Evolutionary conservation across 2,888 invertebrate species (phyloP).

Genomic region (Chelonus formosanus): DNA sequence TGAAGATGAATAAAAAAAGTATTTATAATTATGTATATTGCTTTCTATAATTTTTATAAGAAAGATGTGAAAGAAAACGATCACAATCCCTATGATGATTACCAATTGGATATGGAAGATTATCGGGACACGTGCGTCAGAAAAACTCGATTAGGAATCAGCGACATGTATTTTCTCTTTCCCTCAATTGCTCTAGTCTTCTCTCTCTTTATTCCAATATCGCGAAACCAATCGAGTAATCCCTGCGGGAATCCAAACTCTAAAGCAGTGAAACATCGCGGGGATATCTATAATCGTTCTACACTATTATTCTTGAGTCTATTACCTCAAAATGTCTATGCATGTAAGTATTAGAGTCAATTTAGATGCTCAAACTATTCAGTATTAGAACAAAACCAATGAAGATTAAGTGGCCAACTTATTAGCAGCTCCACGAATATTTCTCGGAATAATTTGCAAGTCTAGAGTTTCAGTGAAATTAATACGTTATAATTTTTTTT

Average conservation of each 20-base stretch:
- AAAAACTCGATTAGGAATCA: constrained; percentile 18
- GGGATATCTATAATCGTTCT: constrained; percentile 16
- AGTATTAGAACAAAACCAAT: too few species aligned
- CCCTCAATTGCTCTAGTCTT: neutral
- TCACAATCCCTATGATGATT: neutral
- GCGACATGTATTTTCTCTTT: constrained; percentile 6
- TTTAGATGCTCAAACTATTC: too few species aligned
- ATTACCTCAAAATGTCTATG: neutral
- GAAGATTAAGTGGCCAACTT: too few species aligned
- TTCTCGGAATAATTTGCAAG: too few species aligned
- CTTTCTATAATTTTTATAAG: too few species aligned
- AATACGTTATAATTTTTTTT: too few species aligned
- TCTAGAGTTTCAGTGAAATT: too few species aligned
- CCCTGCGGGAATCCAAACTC: constrained; percentile 19
- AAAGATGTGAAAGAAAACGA: neutral
- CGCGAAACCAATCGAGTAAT: constrained; percentile 23
- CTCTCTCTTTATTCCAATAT: constrained; percentile 15
- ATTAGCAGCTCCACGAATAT: too few species aligned
- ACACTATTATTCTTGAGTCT: constrained; percentile 10
- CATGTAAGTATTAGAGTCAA: too few species aligned
- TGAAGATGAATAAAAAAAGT: too few species aligned
- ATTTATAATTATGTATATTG: too few species aligned
- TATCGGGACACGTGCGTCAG: neutral
- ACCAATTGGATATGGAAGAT: constrained; percentile 6
- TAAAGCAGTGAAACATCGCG: constrained; percentile 16